phyloP scores from a whole-genome alignment of 1,140 invertebrate species.

The Halotydeus destructor region DNA sequence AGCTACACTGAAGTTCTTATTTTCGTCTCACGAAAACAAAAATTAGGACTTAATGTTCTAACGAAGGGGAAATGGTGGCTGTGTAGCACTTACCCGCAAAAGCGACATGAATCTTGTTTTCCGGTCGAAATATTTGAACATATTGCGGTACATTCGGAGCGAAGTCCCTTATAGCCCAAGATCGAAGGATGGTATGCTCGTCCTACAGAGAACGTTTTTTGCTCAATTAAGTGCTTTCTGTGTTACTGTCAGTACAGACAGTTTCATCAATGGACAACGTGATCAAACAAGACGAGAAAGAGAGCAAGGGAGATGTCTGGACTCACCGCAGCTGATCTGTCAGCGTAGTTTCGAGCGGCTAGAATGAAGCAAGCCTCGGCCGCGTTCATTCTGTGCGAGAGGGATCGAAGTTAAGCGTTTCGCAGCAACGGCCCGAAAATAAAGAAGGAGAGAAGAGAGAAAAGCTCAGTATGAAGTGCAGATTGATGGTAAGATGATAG shows the following conservation, averaged over 20 bases:
- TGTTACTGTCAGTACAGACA: too few relatives aligned
- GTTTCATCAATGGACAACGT: too few relatives aligned
- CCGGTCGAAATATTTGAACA: constrained; percentile 90
- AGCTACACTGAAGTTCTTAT: too few relatives aligned
- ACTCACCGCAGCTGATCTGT: constrained; percentile 73
- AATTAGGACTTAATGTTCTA: too few relatives aligned
- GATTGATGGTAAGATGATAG: not conserved
- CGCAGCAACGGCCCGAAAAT: not conserved
- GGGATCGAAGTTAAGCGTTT: not conserved
- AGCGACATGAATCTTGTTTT: constrained; percentile 94
- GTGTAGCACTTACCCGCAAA: constrained; percentile 42
- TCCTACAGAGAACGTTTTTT: constrained; percentile 41
- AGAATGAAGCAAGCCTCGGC: constrained; percentile 88
- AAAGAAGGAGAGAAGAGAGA: not conserved
- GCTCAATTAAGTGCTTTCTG: too few relatives aligned
- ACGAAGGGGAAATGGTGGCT: too few relatives aligned
- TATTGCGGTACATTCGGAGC: constrained; percentile 87
- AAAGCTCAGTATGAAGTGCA: not conserved
- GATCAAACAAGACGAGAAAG: constrained; percentile 4
- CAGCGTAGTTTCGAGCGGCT: constrained; percentile 82
- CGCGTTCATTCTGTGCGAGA: constrained; percentile 57
- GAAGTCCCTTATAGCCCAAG: constrained; percentile 96
- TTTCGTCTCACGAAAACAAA: not conserved
- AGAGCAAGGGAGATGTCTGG: too few relatives aligned
- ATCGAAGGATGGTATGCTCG: constrained; percentile 85